Conservation (phyloP, 2,888 invertebrate species). For the Synanthedon formicaeformis region DNA sequence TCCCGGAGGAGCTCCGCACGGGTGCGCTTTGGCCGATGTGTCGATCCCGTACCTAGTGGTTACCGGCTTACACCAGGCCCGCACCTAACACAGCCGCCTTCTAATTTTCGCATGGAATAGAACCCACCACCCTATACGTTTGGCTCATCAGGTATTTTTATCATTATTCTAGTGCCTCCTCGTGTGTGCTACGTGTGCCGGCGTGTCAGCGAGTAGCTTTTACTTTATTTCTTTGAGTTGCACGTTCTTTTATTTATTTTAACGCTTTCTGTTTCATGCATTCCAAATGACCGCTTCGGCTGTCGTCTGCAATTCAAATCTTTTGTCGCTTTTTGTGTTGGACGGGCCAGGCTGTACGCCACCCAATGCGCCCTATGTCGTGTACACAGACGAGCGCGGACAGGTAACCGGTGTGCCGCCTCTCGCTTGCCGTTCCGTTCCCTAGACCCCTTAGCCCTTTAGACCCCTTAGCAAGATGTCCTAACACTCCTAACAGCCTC, state of each 20-base stretch:
- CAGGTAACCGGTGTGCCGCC: conserved; percentile 80
- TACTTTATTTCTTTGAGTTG: conserved; percentile 40
- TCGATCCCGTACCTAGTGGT: conserved; percentile 59
- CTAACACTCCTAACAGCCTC: neutral
- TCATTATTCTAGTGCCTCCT: conserved; percentile 64
- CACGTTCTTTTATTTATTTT: conserved; percentile 61
- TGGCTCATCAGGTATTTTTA: conserved; percentile 69
- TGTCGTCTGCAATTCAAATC: conserved; percentile 58
- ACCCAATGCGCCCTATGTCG: conserved; percentile 92
- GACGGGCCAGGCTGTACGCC: conserved; percentile 75
- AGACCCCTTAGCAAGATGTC: conserved; percentile 3
- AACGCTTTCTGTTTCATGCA: conserved; percentile 72
- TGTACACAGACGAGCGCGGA: conserved; percentile 96
- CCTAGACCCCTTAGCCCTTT: conserved; percentile 9
- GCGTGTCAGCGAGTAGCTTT: conserved; percentile 48
- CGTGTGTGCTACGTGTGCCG: conserved; percentile 58
- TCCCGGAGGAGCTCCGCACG: conserved; percentile 60
- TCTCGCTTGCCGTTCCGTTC: conserved; percentile 12
- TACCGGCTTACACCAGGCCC: conserved; percentile 62
- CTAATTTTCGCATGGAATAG: conserved; percentile 70
- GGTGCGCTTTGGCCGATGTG: conserved; percentile 66
- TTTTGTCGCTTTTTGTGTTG: conserved; percentile 43
- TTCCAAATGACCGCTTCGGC: conserved; percentile 69
- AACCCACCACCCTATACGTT: conserved; percentile 68
- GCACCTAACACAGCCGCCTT: conserved; percentile 69